phyloP scores from a whole-genome alignment of 2,888 invertebrate species.

The Tinea pellionella region DNA sequence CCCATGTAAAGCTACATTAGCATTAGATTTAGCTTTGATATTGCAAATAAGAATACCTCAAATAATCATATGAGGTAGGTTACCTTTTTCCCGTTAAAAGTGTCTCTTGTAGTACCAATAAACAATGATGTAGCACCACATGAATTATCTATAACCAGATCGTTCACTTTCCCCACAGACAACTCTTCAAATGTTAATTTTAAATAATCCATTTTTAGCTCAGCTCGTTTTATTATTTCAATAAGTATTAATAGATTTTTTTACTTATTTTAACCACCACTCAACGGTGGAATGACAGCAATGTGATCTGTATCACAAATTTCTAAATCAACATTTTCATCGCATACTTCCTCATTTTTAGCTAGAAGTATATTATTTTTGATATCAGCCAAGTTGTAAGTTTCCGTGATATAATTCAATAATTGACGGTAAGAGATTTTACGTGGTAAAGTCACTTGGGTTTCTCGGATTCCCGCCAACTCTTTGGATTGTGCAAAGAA shows the following conservation, averaged over 20 bases:
- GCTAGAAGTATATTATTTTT: conserved; percentile 81
- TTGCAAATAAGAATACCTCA: no score
- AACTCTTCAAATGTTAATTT: conserved; percentile 76
- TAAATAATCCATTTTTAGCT: conserved; percentile 72
- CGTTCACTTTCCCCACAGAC: conserved; percentile 74
- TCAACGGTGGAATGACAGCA: conserved; percentile 93
- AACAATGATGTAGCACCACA: conserved; percentile 93
- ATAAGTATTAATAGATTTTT: background rate
- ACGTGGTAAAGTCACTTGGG: conserved; percentile 58
- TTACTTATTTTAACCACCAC: conserved; percentile 78
- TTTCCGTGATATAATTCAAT: conserved; percentile 67
- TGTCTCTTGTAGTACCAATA: conserved; percentile 88
- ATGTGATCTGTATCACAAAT: conserved; percentile 81
- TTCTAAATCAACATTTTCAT: conserved; percentile 59
- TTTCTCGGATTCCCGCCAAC: conserved; percentile 74
- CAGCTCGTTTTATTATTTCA: background rate
- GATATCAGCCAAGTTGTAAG: conserved; percentile 75
- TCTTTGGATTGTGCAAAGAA: conserved; percentile 95
- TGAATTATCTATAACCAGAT: conserved; percentile 73
- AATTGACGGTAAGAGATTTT: conserved; percentile 69
- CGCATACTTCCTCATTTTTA: conserved; percentile 84
- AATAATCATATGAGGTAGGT: background rate
- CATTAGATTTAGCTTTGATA: no score
- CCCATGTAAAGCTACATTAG: no score
- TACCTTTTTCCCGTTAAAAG: conserved; percentile 83